Base-by-base conservation (phyloP, 2,888 invertebrate species). In the Patella ulyssiponensis region DNA sequence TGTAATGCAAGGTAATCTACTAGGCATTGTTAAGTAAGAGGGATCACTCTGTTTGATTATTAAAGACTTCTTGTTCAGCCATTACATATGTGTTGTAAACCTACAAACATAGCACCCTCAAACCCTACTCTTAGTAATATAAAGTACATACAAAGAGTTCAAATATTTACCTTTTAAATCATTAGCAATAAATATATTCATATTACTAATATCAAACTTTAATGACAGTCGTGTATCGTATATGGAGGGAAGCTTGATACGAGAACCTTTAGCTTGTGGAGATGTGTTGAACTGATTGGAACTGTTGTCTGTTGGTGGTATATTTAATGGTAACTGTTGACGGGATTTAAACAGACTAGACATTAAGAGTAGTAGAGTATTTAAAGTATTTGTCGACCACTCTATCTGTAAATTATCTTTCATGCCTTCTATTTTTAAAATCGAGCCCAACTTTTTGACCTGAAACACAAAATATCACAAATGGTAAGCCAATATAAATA, bases 371-470 rank as follows among this genome's bases (percentile, higher is more conserved):
- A 83, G 79, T 17, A 88, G 74, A n/a, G 86, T 81, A 71, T 80
- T 80, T 33, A 88, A 79, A 0, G 87, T 84, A 52, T 77, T 83
- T 3, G 89, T 82, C 4, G 90, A 90, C 87, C 89, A 87, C 77
- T 91, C 91, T 20, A 89, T 17, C 76, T 89, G 90, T 5, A 89
- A 73, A 79, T 90, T 88, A 82, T 89, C 87, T 64, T 86, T 78
- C 86, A 88, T 87, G 0, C 85, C 86, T 56, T 89, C 88, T 20
- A 89, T 23, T 20, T 84, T 84, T 58, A 89, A 69, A 69, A 87
- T 87, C 3, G 81, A 74, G 9, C 86, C 85, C 1, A 88, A 77
- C 52, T 89, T 87, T 76, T 87, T 84, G 17, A 86, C 79, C 90
- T 90, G 81, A 71, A 73, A 73, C 69, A 27, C 4, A 56, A 64